A percentile compares a stretch with the other conserved stretches of the same genome.
Evolutionary conservation across 2,113 vertebrate genomes (phyloP).

Genomic region (Romanogobio albipinnatus): DNA sequence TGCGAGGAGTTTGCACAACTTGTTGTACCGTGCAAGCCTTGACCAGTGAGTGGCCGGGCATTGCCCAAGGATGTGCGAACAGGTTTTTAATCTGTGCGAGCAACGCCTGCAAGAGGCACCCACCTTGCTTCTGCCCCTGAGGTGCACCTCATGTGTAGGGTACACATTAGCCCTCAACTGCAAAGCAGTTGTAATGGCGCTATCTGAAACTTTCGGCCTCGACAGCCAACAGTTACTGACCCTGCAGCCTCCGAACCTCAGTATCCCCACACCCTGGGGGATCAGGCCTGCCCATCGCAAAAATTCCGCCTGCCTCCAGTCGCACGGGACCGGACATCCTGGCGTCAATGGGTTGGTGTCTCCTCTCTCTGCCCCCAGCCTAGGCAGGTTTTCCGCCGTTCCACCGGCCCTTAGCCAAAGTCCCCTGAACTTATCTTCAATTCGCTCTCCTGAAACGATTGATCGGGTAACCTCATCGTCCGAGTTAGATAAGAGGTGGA

Average conservation of each 20-base stretch:
- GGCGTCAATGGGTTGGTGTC: background rate
- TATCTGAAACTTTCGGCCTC: background rate
- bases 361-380: background rate
- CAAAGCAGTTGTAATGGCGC: slow-evolving; percentile 8
- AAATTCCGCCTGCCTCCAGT: slow-evolving; percentile 16
- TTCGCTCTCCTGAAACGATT: background rate
- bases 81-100: no score
- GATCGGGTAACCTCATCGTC: background rate
- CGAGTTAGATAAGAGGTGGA: background rate
- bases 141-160: no score
- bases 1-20: no score
- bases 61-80: no score
- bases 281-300: background rate
- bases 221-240: background rate
- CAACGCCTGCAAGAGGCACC: no score
- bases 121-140: no score
- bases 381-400: background rate
- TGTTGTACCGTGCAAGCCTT: no score
- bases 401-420: background rate
- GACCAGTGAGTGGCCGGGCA: no score
- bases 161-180: no score
- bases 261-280: background rate
- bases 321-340: background rate
- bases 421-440: background rate
- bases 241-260: background rate